Evolutionary conservation across 2,888 invertebrate genomes (phyloP).

Genomic region (Gerris lacustris): DNA sequence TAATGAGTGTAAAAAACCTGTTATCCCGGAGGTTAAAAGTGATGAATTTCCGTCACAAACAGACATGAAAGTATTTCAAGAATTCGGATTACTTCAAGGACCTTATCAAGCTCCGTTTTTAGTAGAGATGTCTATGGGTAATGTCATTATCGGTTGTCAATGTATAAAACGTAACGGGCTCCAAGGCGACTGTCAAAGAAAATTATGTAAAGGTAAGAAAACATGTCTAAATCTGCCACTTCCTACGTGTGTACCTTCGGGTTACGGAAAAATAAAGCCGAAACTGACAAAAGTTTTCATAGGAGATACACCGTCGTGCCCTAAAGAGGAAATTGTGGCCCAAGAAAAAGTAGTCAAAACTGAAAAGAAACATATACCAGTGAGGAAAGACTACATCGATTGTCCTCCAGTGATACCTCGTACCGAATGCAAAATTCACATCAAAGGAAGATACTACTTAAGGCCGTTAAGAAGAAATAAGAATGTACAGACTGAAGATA

Average conservation of each 20-base stretch:
- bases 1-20: background rate
- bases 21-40: background rate
- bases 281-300: background rate
- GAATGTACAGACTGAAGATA: background rate
- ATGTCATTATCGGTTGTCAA: background rate
- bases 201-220: background rate
- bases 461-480: background rate
- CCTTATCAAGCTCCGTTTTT: background rate
- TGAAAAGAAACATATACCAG: background rate
- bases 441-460: slow-evolving; percentile 1
- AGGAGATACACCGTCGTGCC: background rate
- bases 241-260: background rate
- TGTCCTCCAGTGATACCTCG: background rate
- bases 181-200: background rate
- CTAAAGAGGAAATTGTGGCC: background rate
- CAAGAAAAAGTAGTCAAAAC: background rate
- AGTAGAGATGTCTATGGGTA: background rate
- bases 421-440: background rate
- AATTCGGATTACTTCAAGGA: background rate
- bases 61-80: background rate
- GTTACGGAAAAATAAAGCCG: background rate
- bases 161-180: background rate
- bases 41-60: background rate
- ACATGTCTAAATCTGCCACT: background rate
- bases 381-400: background rate